phyloP scores from a whole-genome alignment of 2,888 invertebrate species.

The Mesorhabditis spiculigera region DNA sequence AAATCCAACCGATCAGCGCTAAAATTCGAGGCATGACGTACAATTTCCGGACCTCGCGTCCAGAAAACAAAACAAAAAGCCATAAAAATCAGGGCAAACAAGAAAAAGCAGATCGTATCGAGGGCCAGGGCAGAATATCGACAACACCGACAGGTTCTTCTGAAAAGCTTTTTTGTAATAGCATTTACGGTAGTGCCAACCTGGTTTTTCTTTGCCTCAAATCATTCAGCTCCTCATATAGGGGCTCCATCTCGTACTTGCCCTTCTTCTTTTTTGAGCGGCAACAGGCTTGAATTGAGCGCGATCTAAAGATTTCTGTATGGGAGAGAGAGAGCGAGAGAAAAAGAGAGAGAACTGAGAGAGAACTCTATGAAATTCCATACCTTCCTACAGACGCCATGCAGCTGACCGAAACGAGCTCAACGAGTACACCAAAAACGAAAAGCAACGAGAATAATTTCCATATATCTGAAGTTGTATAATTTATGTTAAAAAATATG shows the following conservation, averaged over 20 bases:
- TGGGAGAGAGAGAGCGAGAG: neutral
- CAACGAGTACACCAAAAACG: constrained; percentile 29
- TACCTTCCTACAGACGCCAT: constrained; percentile 37
- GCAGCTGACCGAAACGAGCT: constrained; percentile 35
- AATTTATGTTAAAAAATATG: too few relatives aligned
- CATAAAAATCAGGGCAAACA: constrained; percentile 18
- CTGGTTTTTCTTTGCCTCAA: constrained; percentile 34
- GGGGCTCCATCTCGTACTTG: constrained; percentile 39
- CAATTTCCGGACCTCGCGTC: constrained; percentile 9
- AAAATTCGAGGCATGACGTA: constrained; percentile 9
- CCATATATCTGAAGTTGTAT: constrained; percentile 31
- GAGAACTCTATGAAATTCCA: constrained; percentile 12
- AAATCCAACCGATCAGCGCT: too few relatives aligned
- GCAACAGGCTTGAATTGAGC: neutral
- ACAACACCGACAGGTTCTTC: constrained; percentile 33
- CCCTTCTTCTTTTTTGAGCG: constrained; percentile 15
- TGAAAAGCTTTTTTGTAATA: constrained; percentile 16
- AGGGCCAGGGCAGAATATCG: constrained; percentile 30
- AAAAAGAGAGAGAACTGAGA: neutral
- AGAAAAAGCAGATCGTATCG: constrained; percentile 27
- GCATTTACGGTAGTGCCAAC: constrained; percentile 17
- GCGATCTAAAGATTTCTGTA: neutral
- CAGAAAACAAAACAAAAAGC: constrained; percentile 25
- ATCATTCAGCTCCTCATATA: constrained; percentile 48
- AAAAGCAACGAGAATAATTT: constrained; percentile 36